Evolutionary conservation across 2,113 vertebrate species (phyloP).

Genomic region (Rhagologus leucostigma): DNA sequence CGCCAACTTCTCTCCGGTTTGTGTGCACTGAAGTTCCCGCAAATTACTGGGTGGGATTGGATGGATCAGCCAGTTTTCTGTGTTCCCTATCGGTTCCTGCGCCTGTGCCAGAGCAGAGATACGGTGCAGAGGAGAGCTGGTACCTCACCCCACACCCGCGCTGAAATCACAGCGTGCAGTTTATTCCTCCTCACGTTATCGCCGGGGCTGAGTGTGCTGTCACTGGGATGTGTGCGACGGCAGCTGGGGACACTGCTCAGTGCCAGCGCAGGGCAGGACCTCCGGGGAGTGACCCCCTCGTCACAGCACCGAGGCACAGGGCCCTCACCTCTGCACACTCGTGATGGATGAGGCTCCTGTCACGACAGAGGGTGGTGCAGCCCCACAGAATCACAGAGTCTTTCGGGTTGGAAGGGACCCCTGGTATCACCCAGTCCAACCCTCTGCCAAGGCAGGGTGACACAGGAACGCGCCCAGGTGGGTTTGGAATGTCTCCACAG

Average conservation of each 20-base stretch:
- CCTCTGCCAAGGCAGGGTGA: background rate
- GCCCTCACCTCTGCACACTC: background rate
- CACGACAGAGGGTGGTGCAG: background rate
- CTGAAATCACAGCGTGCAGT: background rate
- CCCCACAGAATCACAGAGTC: background rate
- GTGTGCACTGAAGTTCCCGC: background rate
- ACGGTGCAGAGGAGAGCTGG: background rate
- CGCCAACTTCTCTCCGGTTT: background rate
- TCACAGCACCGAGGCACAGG: accelerated
- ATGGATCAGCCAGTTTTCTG: background rate
- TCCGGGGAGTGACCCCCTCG: background rate
- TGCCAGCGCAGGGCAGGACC: background rate
- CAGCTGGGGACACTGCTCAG: background rate
- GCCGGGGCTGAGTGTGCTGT: background rate
- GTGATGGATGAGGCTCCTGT: background rate
- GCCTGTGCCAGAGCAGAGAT: background rate
- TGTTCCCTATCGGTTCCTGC: background rate
- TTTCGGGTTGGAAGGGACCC: background rate
- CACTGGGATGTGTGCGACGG: background rate
- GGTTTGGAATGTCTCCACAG: background rate
- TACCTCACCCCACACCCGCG: background rate
- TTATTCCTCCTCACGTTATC: background rate
- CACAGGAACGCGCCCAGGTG: background rate
- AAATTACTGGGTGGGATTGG: background rate
- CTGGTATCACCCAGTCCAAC: background rate